A percentile compares a stretch with the other conserved stretches of the same genome.
Conservation (phyloP, 2,797 vertebrate genomes). For the Smutsia gigantea region DNA sequence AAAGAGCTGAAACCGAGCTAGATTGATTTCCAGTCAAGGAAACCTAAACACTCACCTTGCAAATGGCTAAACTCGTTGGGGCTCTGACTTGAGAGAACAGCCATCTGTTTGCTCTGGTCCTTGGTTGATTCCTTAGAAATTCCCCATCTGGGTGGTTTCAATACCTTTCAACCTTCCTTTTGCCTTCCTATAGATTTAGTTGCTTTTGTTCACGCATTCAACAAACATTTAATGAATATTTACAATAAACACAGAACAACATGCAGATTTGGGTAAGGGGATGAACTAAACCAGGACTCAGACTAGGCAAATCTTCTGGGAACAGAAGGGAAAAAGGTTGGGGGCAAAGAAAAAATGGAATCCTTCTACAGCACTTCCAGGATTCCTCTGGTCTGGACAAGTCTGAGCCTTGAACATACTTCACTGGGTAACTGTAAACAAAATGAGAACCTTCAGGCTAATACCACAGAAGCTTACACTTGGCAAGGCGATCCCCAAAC, state of each 20-base stretch:
- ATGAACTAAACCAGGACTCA: conserved; percentile 23
- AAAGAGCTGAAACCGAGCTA: neutral
- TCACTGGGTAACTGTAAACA: conserved; percentile 42
- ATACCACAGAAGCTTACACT: neutral
- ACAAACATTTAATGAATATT: conserved; percentile 42
- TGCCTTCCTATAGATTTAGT: neutral
- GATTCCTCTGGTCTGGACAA: conserved; percentile 59
- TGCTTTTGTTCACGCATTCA: conserved; percentile 48
- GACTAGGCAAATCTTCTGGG: neutral
- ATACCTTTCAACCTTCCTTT: neutral
- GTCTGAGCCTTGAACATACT: conserved; percentile 40
- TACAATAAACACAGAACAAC: conserved; percentile 13
- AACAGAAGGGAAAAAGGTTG: neutral
- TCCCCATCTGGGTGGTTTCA: neutral
- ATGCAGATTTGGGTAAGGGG: neutral
- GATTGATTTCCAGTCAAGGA: neutral
- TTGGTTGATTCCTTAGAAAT: neutral
- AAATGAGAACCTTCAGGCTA: conserved; percentile 54
- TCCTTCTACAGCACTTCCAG: neutral
- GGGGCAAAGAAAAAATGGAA: conserved; percentile 38
- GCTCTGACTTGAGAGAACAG: neutral
- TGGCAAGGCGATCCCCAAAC: conserved; percentile 38
- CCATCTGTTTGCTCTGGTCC: neutral
- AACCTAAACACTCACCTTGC: neutral
- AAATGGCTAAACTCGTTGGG: neutral